Percentiles rank a stretch among this genome's conserved stretches.
phyloP scores from a whole-genome alignment of 1,140 invertebrate genomes.

The Zaprionus tsacasi region DNA sequence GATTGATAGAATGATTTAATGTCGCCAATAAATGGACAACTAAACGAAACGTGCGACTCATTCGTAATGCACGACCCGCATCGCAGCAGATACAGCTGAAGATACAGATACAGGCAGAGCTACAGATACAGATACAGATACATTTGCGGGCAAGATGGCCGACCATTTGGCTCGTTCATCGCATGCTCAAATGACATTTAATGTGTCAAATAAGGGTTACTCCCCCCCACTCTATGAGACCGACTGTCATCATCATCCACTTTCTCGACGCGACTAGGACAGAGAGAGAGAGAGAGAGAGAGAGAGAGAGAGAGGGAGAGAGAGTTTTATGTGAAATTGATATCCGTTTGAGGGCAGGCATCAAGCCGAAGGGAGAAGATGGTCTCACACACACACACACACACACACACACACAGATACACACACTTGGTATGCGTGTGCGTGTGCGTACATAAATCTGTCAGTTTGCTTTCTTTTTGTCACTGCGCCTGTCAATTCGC shows the following conservation, averaged over 20 bases:
- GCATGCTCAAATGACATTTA: conserved; percentile 79
- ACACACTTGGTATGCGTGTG: conserved; percentile 34
- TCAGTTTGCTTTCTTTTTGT: conserved; percentile 83
- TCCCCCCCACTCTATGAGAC: conserved; percentile 15
- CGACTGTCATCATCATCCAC: conserved; percentile 71
- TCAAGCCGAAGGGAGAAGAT: conserved; percentile 46
- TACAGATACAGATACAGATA: conserved; percentile 30
- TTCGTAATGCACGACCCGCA: conserved; percentile 68
- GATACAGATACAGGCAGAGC: conserved; percentile 1
- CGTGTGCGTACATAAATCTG: conserved; percentile 81
- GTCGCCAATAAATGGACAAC: conserved; percentile 76
- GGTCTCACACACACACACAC: conserved; percentile 45
- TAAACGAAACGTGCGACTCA: conserved; percentile 69
- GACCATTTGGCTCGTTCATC: conserved; percentile 58
- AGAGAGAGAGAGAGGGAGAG: conserved; percentile 36
- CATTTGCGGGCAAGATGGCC: conserved; percentile 61
- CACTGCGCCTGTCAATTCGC: conserved; percentile 83
- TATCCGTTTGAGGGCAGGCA: conserved; percentile 68
- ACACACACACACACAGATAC: conserved; percentile 28
- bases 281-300: background rate
- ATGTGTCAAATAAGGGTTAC: conserved; percentile 80
- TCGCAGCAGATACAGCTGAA: conserved; percentile 21
- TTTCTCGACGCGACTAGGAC: conserved; percentile 61
- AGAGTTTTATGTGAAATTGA: conserved; percentile 82
- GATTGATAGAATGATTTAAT: conserved; percentile 83